Evolutionary conservation across 2,888 invertebrate genomes (phyloP), one percentile per base, ranked within the genome.

Genomic region (Agonopterix alstromeriana): DNA sequence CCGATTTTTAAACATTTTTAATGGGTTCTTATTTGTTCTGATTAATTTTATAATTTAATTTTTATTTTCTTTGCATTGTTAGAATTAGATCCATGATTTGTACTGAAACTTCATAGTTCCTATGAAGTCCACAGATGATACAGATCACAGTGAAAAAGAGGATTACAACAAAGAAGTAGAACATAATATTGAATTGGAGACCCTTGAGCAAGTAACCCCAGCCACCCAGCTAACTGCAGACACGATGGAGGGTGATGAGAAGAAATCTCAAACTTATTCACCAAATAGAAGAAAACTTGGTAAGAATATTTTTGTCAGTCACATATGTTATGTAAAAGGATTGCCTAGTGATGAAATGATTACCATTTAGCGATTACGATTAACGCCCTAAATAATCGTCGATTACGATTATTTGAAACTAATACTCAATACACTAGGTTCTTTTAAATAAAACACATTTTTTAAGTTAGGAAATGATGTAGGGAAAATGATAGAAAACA

Each of bases 181-280:
- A 27, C 27, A 27, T 27, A 27, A 27, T 27, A 27, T 27, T 5
- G 27, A 49, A 43, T 43, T 50, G 47, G 46, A 48, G 47, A 60
- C 59, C 45, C 57, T 54, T 35, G 60, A 64, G 45, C 38, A 50
- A 35, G 54, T 49, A n/a, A 50, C 58, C 46, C 67, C 60, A 8
- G 64, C 65, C 36, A 64, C 60, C 49, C 61, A 70, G 47, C 56
- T 74, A 43, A 69, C 71, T 43, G 47, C 55, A 41, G 72, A 70
- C 53, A 68, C 64, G 14, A 80, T 80, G 78, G 76, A 82, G 11
- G 61, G 66, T 50, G 76, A 75, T 54, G 55, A 61, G 43, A 82
- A 82, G 56, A 83, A 83, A 57, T 58, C 71, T 41, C 75, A 79
- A 60, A 60, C 61, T 50, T 74, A 73, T 65, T 56, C 66, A 49